A percentile compares a stretch with the other conserved stretches of the same genome.
Conservation (phyloP, 2,888 invertebrate species). For the Nephrotoma flavescens region DNA sequence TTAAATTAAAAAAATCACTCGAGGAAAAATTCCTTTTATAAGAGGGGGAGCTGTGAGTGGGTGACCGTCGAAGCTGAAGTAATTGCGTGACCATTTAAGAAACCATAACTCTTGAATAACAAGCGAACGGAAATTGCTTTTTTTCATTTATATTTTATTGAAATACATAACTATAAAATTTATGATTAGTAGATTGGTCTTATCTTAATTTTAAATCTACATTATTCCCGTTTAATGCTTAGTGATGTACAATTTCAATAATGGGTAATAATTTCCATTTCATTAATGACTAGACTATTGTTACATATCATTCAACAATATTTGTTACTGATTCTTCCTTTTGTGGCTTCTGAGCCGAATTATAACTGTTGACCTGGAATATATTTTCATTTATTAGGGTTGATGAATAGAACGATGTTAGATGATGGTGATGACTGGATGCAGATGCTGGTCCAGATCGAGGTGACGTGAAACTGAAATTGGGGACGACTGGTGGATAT, state of each 20-base stretch:
- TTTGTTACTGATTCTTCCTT: neutral
- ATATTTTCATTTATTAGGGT: neutral
- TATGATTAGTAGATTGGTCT: neutral
- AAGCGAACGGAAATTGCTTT: neutral
- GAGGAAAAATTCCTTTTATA: neutral
- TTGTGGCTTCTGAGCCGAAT: neutral
- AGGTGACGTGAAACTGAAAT: neutral
- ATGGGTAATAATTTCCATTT: neutral
- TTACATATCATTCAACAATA: neutral
- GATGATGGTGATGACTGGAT: neutral
- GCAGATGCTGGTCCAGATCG: neutral
- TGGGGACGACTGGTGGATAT: constrained; percentile 21
- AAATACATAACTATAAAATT: neutral
- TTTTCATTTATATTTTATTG: neutral
- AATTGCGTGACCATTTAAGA: constrained; percentile 1
- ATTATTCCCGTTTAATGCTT: neutral
- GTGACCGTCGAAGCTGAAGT: neutral
- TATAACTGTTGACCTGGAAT: neutral
- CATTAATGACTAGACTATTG: neutral
- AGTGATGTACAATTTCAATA: neutral
- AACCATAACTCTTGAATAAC: neutral
- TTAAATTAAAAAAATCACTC: neutral
- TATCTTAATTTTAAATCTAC: neutral
- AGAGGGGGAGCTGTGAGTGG: neutral
- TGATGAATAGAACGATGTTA: neutral